phyloP scores from a whole-genome alignment of 1,140 invertebrate genomes.

The Cyphomyrmex costatus region DNA sequence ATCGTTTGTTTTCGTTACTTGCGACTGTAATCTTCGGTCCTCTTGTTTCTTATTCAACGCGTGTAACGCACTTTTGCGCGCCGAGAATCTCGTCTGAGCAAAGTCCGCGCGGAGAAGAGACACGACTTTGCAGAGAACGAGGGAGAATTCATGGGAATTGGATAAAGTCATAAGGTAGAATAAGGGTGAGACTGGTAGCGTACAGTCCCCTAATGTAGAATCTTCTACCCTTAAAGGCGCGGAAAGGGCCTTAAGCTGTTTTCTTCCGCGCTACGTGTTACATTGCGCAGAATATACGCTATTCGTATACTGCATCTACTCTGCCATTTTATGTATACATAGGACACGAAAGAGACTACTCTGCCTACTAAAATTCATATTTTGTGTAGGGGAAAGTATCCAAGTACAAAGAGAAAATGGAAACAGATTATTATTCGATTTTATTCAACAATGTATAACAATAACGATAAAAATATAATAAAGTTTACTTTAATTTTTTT shows the following conservation, averaged over 20 bases:
- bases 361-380: slow-evolving; percentile 61
- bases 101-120: slow-evolving; percentile 19
- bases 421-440: slow-evolving; percentile 68
- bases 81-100: slow-evolving; percentile 21
- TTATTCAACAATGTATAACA: slow-evolving; percentile 30
- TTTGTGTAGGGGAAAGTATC: slow-evolving; percentile 22
- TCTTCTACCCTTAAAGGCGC: slow-evolving; percentile 61
- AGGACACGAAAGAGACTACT: neutral
- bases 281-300: slow-evolving; percentile 37
- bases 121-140: slow-evolving; percentile 19
- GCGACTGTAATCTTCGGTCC: slow-evolving; percentile 25
- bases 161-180: slow-evolving; percentile 68
- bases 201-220: slow-evolving; percentile 58
- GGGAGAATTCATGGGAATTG: slow-evolving; percentile 54
- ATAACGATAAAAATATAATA: neutral
- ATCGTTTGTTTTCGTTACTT: slow-evolving; percentile 32
- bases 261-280: slow-evolving; percentile 53
- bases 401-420: slow-evolving; percentile 56
- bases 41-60: slow-evolving; percentile 43
- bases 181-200: slow-evolving; percentile 51
- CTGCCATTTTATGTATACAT: slow-evolving; percentile 6
- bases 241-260: slow-evolving; percentile 65
- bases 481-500: neutral
- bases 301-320: neutral
- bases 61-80: slow-evolving; percentile 38